These are phyloP conservation scores for Dendrophyllia cribrosa DNA, from an alignment of 64 coral and sea anemone genomes.

Conservation along the genomic window DNA sequence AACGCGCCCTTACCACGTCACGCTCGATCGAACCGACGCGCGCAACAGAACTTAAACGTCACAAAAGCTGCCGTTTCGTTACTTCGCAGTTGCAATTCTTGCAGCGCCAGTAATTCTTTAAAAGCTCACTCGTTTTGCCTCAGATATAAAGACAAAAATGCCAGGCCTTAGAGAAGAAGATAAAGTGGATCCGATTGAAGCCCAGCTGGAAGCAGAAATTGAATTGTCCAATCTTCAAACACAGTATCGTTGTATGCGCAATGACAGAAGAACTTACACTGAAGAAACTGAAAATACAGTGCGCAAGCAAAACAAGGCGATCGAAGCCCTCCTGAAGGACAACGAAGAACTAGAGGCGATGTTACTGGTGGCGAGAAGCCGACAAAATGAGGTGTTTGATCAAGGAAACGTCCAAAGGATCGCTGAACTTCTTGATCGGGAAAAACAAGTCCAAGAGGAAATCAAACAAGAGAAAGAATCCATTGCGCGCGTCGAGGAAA, in stretches of 20 bases:
- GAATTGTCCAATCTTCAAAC: slow-evolving; percentile 79
- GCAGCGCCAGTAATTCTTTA: neutral
- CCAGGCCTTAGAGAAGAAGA: slow-evolving; percentile 77
- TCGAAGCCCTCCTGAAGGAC: slow-evolving; percentile 76
- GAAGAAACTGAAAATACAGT: slow-evolving; percentile 90
- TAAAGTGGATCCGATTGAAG: slow-evolving; percentile 86
- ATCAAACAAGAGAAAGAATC: slow-evolving; percentile 56
- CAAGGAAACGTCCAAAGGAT: slow-evolving; percentile 72
- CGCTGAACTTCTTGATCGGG: slow-evolving; percentile 68
- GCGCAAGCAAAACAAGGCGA: slow-evolving; percentile 78
- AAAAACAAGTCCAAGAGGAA: slow-evolving; percentile 65
- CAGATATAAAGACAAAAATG: slow-evolving; percentile 11
- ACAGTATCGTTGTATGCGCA: slow-evolving; percentile 87
- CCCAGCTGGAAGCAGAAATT: slow-evolving; percentile 82
- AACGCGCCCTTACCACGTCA: no score
- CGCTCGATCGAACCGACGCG: no score
- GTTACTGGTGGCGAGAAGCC: slow-evolving; percentile 58
- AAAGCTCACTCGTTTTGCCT: neutral
- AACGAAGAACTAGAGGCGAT: slow-evolving; percentile 71
- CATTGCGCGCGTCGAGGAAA: slow-evolving; percentile 38
- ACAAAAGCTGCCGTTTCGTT: neutral
- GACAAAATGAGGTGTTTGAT: slow-evolving; percentile 73
- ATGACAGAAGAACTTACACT: slow-evolving; percentile 90
- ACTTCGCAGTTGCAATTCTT: neutral
- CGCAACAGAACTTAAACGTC: neutral